phyloP scores from a whole-genome alignment of 2,113 vertebrate genomes.

The Corythornis madagascariensis region DNA sequence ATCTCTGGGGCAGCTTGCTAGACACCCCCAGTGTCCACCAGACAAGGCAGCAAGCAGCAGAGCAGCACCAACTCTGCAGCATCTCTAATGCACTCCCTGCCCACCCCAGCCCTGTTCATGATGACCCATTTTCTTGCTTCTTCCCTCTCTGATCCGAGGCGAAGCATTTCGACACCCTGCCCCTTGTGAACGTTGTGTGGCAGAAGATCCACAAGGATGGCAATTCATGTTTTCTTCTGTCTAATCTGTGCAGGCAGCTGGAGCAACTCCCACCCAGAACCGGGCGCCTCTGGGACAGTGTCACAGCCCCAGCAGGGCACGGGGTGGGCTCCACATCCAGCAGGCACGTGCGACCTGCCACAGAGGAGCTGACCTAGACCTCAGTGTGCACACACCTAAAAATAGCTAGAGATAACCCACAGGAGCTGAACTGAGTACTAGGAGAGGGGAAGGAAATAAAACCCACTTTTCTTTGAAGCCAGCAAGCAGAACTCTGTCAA shows the following conservation, averaged over 20 bases:
- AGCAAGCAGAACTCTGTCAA: background rate
- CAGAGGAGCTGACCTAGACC: background rate
- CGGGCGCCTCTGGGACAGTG: conserved; percentile 9
- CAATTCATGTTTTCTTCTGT: conserved; percentile 35
- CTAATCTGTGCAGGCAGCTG: conserved; percentile 56
- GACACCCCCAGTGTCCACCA: background rate
- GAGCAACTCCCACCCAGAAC: background rate
- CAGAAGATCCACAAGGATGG: conserved; percentile 41
- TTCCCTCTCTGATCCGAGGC: background rate
- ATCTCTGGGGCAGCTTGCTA: background rate
- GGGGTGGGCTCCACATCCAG: background rate
- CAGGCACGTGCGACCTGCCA: background rate
- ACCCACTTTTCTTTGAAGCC: background rate
- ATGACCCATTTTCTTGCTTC: conserved; percentile 24
- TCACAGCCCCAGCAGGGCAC: background rate
- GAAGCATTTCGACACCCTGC: conserved; percentile 31
- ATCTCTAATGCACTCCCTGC: background rate
- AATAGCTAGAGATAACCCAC: background rate
- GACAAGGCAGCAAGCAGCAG: background rate
- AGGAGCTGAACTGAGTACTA: background rate
- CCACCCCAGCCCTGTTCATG: background rate
- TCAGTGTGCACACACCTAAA: background rate
- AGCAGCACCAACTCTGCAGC: background rate
- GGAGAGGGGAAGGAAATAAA: background rate
- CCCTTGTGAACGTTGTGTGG: conserved; percentile 24